Percentiles rank a stretch among this genome's conserved stretches.
phyloP scores from a whole-genome alignment of 2,797 vertebrate species.

The Onychomys leucogaster region DNA sequence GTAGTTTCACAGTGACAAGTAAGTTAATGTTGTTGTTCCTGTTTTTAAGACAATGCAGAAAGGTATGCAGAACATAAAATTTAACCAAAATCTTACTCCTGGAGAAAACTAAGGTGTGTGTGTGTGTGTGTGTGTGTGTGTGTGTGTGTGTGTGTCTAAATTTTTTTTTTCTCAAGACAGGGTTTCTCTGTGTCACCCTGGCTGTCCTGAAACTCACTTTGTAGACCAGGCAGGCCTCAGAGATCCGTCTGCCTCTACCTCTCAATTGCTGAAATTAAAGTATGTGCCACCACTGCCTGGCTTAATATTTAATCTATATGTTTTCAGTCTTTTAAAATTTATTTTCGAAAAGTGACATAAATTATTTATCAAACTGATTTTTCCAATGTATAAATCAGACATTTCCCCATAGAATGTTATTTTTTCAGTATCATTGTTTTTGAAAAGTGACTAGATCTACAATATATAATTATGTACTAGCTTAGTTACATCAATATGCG shows the following conservation, averaged over 20 bases:
- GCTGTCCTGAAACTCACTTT: neutral
- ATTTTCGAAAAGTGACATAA: neutral
- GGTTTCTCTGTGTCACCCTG: neutral
- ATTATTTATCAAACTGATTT: slow-evolving; percentile 19
- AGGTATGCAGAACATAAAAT: slow-evolving; percentile 8
- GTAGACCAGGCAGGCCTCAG: neutral
- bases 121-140: too few relatives aligned
- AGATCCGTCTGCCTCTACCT: neutral
- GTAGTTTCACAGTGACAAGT: slow-evolving; percentile 6
- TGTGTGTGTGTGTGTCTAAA: too few relatives aligned
- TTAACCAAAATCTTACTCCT: neutral
- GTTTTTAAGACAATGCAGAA: slow-evolving; percentile 3
- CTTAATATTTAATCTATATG: neutral
- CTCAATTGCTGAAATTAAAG: neutral
- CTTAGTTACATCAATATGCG: neutral
- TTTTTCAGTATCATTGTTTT: neutral
- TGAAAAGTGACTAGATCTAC: neutral
- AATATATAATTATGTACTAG: neutral
- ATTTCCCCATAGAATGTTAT: neutral
- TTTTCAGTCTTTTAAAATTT: neutral
- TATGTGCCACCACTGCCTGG: neutral
- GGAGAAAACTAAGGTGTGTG: slow-evolving; percentile 5
- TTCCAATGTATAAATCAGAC: neutral
- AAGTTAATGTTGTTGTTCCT: neutral
- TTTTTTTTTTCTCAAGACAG: neutral